These are phyloP conservation scores for Catharus fuscescens DNA, from an alignment of 2,113 vertebrate genomes.

Conservation along the genomic window DNA sequence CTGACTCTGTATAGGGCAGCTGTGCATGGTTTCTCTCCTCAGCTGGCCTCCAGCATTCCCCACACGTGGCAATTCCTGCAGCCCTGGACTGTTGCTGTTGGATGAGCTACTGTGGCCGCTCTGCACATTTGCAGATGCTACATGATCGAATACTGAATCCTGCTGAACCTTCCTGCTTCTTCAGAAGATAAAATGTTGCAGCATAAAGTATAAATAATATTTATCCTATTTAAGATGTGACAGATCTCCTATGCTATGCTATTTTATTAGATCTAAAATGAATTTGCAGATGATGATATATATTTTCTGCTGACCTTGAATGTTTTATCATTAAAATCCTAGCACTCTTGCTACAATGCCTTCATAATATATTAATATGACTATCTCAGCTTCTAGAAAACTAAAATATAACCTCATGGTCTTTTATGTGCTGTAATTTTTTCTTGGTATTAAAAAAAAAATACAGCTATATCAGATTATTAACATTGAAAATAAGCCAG, in stretches of 20 bases:
- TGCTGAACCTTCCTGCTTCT: background rate
- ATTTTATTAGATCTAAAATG: background rate
- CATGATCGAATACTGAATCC: background rate
- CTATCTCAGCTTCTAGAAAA: conserved; percentile 7
- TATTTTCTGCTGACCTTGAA: conserved; percentile 17
- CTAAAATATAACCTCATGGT: background rate
- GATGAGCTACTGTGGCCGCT: background rate
- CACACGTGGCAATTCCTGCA: rapidly evolving
- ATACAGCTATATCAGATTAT: background rate
- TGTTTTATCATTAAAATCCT: conserved; percentile 27
- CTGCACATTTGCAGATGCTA: background rate
- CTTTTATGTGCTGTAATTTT: conserved; percentile 6
- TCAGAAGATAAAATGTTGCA: background rate
- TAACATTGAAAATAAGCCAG: conserved; percentile 24
- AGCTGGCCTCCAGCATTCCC: background rate
- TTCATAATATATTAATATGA: conserved; percentile 9
- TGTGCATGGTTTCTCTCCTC: background rate
- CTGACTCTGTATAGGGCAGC: too few relatives aligned
- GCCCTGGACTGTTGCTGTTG: background rate
- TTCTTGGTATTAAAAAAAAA: background rate
- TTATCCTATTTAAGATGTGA: conserved; percentile 24
- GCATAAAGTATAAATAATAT: conserved; percentile 32
- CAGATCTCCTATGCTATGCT: background rate
- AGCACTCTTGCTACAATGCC: background rate
- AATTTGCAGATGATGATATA: conserved; percentile 1